These are phyloP conservation scores for Sitta carolinensis DNA, from an alignment of 2,797 vertebrate species.

Conservation along the genomic window DNA sequence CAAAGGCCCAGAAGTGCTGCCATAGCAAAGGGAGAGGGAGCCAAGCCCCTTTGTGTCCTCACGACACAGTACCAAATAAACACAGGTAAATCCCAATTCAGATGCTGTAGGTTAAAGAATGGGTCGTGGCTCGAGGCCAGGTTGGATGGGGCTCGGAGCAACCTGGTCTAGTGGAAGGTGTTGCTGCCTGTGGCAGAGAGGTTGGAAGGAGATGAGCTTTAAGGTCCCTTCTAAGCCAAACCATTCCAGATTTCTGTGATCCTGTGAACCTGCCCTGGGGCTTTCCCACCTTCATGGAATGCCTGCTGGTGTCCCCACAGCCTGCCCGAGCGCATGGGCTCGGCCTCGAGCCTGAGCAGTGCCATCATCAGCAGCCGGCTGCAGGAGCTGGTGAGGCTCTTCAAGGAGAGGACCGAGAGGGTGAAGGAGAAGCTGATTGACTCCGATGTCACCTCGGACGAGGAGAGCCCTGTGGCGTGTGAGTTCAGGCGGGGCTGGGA, in stretches of 20 bases:
- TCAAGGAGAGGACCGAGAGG: conserved; percentile 86
- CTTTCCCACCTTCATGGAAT: background rate
- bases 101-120: background rate
- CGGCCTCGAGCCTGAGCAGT: conserved; percentile 80
- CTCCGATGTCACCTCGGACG: conserved; percentile 86
- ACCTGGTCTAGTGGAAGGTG: background rate
- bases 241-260: background rate
- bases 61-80: background rate
- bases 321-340: conserved; percentile 75
- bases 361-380: conserved; percentile 81
- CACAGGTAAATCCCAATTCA: background rate
- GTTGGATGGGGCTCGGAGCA: background rate
- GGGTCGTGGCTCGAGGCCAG: background rate
- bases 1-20: background rate
- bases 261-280: background rate
- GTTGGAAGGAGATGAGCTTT: background rate
- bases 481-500: conserved; percentile 37
- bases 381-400: conserved; percentile 86
- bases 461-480: conserved; percentile 85
- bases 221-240: background rate
- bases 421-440: conserved; percentile 88
- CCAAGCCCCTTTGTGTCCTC: fast-evolving
- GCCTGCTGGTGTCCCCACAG: background rate
- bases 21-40: background rate
- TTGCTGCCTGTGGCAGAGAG: background rate